Percentiles rank a stretch among this genome's conserved stretches.
Evolutionary conservation across 2,888 invertebrate genomes (phyloP).

Genomic region (Sisyra nigra): DNA sequence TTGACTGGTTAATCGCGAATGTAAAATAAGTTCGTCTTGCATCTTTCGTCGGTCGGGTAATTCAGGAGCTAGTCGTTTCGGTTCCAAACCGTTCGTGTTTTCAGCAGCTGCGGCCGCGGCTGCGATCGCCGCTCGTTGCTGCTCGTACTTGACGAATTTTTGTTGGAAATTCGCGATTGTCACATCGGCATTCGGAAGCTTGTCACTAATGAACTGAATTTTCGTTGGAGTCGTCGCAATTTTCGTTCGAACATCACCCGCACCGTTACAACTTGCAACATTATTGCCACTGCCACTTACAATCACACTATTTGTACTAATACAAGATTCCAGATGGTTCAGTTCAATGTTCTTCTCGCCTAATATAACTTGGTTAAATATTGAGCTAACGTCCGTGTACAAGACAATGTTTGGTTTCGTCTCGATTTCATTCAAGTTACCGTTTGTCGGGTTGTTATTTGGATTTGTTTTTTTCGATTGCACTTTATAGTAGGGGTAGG

Average conservation of each 20-base stretch:
- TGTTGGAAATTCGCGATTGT: slow-evolving; percentile 7
- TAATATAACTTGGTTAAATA: slow-evolving; percentile 6
- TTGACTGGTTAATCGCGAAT: too few species aligned
- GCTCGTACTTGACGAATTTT: slow-evolving; percentile 7
- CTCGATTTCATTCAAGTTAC: neutral
- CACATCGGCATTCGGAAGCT: slow-evolving; percentile 6
- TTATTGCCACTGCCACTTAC: too few species aligned
- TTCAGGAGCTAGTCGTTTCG: too few species aligned
- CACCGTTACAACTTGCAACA: neutral
- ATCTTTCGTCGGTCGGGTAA: too few species aligned
- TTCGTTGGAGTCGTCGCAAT: slow-evolving; percentile 7
- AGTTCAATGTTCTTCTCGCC: slow-evolving; percentile 7
- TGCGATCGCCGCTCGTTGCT: slow-evolving; percentile 1
- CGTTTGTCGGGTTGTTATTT: neutral
- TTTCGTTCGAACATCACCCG: neutral
- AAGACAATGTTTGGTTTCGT: slow-evolving; percentile 5
- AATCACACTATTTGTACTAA: too few species aligned
- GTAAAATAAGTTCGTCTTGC: too few species aligned
- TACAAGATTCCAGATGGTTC: neutral
- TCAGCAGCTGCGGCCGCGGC: too few species aligned
- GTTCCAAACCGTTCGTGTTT: too few species aligned
- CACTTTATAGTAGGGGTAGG: slow-evolving; percentile 46
- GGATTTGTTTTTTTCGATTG: slow-evolving; percentile 21
- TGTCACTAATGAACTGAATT: slow-evolving; percentile 6
- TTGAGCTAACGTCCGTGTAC: slow-evolving; percentile 1